phyloP scores from a whole-genome alignment of 2,797 vertebrate genomes.

The Lithobates pipiens region DNA sequence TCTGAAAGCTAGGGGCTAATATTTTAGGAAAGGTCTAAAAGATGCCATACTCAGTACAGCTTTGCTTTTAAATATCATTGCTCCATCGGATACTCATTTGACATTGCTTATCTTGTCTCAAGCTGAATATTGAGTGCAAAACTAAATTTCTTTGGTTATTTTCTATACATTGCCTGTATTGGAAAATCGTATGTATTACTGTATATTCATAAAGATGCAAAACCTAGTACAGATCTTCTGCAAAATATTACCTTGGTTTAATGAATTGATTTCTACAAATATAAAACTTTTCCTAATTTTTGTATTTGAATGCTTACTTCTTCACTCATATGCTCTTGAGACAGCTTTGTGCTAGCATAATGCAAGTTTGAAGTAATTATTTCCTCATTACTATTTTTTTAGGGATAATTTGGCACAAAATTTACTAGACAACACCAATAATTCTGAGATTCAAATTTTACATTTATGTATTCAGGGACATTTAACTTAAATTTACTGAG shows the following conservation, averaged over 20 bases:
- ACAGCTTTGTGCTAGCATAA: neutral
- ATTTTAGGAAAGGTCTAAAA: too few relatives aligned
- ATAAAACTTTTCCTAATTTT: slow-evolving; percentile 17
- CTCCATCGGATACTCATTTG: neutral
- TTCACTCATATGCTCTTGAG: neutral
- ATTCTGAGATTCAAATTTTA: slow-evolving; percentile 13
- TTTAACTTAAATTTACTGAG: slow-evolving; percentile 42
- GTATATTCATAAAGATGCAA: neutral
- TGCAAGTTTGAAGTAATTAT: slow-evolving; percentile 27
- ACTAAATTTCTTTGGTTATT: neutral
- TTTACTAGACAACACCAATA: slow-evolving; percentile 31
- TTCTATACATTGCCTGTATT: neutral
- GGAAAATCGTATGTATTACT: neutral
- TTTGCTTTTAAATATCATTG: too few relatives aligned
- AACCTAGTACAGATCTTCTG: neutral
- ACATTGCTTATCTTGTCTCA: neutral
- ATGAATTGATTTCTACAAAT: slow-evolving; percentile 5
- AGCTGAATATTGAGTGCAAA: neutral
- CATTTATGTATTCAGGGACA: slow-evolving; percentile 42
- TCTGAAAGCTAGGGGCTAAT: too few relatives aligned
- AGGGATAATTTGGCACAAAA: slow-evolving; percentile 32
- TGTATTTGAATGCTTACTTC: slow-evolving; percentile 27
- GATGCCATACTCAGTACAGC: too few relatives aligned
- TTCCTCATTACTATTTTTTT: slow-evolving; percentile 43
- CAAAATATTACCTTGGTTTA: neutral